phyloP scores from a whole-genome alignment of 2,888 invertebrate species.

The Liodrosophila aerea region DNA sequence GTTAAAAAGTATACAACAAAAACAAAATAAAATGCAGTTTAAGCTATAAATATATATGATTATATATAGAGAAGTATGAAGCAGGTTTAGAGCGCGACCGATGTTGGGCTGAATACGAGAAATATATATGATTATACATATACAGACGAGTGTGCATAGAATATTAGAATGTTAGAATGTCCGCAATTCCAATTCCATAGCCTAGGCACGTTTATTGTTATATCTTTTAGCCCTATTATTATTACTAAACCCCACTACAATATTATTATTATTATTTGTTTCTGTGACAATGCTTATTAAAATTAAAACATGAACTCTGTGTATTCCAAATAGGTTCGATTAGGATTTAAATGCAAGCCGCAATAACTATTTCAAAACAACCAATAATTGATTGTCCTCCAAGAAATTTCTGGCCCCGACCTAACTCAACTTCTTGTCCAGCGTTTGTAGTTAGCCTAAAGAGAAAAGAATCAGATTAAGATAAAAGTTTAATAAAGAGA shows the following conservation, averaged over 20 bases:
- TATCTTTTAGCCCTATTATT: no score
- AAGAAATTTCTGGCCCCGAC: conserved; percentile 15
- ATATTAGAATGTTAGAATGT: no score
- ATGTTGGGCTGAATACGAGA: conserved; percentile 40
- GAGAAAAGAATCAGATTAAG: not conserved
- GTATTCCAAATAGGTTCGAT: conserved; percentile 21
- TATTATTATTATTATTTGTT: conserved; percentile 2
- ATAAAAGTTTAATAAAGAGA: conserved; percentile 11
- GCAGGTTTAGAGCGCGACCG: conserved; percentile 65
- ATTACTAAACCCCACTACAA: not conserved
- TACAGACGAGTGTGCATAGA: no score
- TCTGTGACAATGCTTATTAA: conserved; percentile 3
- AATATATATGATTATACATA: conserved; percentile 28
- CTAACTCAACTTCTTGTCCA: conserved; percentile 19
- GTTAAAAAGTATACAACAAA: conserved; percentile 33
- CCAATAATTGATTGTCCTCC: conserved; percentile 20
- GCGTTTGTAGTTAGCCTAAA: conserved; percentile 43
- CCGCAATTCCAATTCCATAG: conserved; percentile 25
- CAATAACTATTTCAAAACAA: conserved; percentile 19
- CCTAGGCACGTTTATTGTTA: no score
- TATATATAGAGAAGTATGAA: conserved; percentile 39
- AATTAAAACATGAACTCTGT: conserved; percentile 12
- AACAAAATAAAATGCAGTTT: conserved; percentile 31
- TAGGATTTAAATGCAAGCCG: conserved; percentile 18
- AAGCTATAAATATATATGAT: conserved; percentile 50